Evolutionary conservation across 2,797 vertebrate genomes (phyloP).

Genomic region (Propithecus perrieri): DNA sequence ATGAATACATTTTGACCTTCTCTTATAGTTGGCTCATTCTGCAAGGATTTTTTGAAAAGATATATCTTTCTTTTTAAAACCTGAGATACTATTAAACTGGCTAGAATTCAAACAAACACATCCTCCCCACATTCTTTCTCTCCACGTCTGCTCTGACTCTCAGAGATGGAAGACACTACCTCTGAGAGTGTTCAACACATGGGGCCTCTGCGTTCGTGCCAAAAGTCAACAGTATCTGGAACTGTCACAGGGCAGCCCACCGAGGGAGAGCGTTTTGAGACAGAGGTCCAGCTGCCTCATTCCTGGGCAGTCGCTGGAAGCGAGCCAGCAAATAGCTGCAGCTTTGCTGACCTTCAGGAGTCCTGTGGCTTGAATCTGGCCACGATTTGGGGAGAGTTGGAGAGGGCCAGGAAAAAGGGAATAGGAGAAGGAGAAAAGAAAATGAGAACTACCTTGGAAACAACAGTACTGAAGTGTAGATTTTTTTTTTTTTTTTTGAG

Average conservation of each 20-base stretch:
- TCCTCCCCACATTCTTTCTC: conserved; percentile 37
- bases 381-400: not conserved
- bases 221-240: not conserved
- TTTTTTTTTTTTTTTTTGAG: not conserved
- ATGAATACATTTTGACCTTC: conserved; percentile 48
- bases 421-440: not conserved
- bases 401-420: not conserved
- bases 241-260: not conserved
- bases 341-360: conserved; percentile 31
- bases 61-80: not conserved
- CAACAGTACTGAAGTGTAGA: not conserved
- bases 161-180: not conserved
- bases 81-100: conserved; percentile 47
- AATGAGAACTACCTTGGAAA: conserved; percentile 6
- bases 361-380: not conserved
- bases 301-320: not conserved
- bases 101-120: conserved; percentile 53
- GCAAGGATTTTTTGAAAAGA: not conserved
- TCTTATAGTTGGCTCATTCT: conserved; percentile 21
- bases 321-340: not conserved
- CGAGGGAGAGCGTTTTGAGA: not conserved
- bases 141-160: conserved; percentile 32
- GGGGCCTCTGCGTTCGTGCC: not conserved
- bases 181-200: not conserved
- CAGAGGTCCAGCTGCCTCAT: not conserved